Base-by-base conservation (phyloP, 2,888 invertebrate species). In the Ceramica pisi region DNA sequence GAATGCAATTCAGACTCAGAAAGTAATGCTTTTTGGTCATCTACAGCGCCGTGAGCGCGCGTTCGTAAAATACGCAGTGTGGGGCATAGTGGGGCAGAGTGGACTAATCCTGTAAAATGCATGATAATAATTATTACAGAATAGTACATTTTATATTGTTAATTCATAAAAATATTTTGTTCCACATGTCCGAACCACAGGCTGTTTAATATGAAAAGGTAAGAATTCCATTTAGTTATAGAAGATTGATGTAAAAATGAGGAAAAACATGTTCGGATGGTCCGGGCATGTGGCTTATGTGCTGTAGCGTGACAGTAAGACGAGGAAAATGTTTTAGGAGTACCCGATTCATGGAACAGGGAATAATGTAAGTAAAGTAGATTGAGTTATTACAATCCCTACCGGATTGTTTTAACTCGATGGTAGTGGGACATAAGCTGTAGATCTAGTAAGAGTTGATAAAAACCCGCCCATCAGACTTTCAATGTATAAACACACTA, bases 181-280 rank as follows among this genome's bases (percentile, higher is more conserved):
- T 72, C 77, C 81, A 78, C 84, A 84, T 84, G 84, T 84, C 83
- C 71, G 57, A 74, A 85, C 75, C 72, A 68, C 75, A 84, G 83
- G 75, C 79, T 48, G 75, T 66, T 61, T 83, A 7, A 81, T 74
- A 75, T 84, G 84, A 84, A 84, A 81, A 84, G 84, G 84, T 84
- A 84, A 84, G 84, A 70, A 60, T 66, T 68, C 19, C 41, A 68
- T 66, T 81, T 73, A 68, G 68, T 69, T 44, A 72, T 67, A 63
- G 26, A 72, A 55, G 23, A 70, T 35, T 70, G 50, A 59, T 55
- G 70, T 65, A 31, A 62, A 75, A 46, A 69, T 50, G 51, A 68
- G 65, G 70, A 53, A 65, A 61, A 51, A 57, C 56, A 46, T 75
- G 75, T 50, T 62, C 75, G 38, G 50, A 50, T 66, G 65, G 78